These are phyloP conservation scores for Thamnophis sirtalis DNA, from an alignment of 2,113 vertebrate species.

Conservation along the genomic window DNA sequence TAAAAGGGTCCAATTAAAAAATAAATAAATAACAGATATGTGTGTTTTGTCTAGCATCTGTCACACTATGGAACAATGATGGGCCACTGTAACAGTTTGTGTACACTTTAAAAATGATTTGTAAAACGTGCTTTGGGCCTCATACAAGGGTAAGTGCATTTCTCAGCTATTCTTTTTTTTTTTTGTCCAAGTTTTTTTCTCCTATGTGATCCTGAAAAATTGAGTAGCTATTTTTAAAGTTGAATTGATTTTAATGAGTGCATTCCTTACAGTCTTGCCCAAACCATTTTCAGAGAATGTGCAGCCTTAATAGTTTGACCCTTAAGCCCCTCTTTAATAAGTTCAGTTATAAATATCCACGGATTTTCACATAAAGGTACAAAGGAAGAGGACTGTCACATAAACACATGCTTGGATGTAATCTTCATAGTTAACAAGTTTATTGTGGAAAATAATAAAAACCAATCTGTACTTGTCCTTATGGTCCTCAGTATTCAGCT, in stretches of 20 bases:
- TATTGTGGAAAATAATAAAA: not conserved
- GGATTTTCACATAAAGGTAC: not conserved
- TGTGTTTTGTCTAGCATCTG: constrained; percentile 8
- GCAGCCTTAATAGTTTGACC: not conserved
- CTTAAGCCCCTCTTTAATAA: not conserved
- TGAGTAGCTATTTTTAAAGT: not conserved
- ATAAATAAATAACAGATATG: not conserved
- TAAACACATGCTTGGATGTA: not conserved
- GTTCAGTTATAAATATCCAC: not conserved
- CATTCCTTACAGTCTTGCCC: not conserved
- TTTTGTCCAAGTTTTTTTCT: not conserved
- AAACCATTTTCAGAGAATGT: not conserved
- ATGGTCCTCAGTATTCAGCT: not conserved
- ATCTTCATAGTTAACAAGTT: not conserved
- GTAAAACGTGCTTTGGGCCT: not conserved
- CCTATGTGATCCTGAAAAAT: not conserved
- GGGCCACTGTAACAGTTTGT: not conserved
- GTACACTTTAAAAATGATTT: not conserved
- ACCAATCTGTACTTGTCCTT: not conserved
- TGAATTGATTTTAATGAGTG: not conserved
- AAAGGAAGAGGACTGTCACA: not conserved
- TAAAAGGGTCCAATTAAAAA: constrained; percentile 39
- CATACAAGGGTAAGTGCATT: not conserved
- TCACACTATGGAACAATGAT: constrained; percentile 7
- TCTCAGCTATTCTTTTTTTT: not conserved